A percentile compares a stretch with the other conserved stretches of the same genome.
Evolutionary conservation across 2,797 vertebrate species (phyloP).

Genomic region (Silurus aristotelis): DNA sequence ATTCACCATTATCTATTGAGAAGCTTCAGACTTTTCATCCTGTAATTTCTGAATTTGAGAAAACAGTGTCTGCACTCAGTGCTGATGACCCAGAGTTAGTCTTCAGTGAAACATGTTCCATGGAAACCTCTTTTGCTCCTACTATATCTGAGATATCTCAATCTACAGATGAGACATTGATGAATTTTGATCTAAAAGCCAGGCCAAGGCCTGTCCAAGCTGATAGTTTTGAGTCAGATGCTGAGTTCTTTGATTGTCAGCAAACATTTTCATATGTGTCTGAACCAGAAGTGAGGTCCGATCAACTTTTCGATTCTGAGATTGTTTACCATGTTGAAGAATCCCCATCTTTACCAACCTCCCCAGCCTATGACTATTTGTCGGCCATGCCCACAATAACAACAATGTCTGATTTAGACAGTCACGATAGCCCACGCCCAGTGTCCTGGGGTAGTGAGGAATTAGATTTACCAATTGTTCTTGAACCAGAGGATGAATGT

Average conservation of each 20-base stretch:
- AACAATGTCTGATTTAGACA: constrained; percentile 49
- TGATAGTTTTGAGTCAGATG: constrained; percentile 47
- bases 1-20: constrained; percentile 19
- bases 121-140: neutral
- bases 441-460: constrained; percentile 70
- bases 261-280: constrained; percentile 69
- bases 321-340: constrained; percentile 65
- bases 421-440: constrained; percentile 57
- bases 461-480: constrained; percentile 73
- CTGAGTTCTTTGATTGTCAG: constrained; percentile 75
- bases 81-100: constrained; percentile 27
- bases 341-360: constrained; percentile 62
- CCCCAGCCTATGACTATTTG: constrained; percentile 50
- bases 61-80: constrained; percentile 54
- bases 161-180: neutral
- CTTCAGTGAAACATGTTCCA: neutral
- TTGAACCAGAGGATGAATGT: constrained; percentile 71
- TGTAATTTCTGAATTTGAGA: constrained; percentile 63
- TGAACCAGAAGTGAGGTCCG: constrained; percentile 56
- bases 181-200: constrained; percentile 27
- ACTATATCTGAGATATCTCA: constrained; percentile 1
- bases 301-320: constrained; percentile 34
- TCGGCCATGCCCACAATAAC: constrained; percentile 41
- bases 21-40: constrained; percentile 23
- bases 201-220: constrained; percentile 27